Percentiles rank a stretch among this genome's conserved stretches.
These are phyloP conservation scores for Melanotaenia boesemani DNA, from an alignment of 2,797 vertebrate genomes.

Conservation along the genomic window DNA sequence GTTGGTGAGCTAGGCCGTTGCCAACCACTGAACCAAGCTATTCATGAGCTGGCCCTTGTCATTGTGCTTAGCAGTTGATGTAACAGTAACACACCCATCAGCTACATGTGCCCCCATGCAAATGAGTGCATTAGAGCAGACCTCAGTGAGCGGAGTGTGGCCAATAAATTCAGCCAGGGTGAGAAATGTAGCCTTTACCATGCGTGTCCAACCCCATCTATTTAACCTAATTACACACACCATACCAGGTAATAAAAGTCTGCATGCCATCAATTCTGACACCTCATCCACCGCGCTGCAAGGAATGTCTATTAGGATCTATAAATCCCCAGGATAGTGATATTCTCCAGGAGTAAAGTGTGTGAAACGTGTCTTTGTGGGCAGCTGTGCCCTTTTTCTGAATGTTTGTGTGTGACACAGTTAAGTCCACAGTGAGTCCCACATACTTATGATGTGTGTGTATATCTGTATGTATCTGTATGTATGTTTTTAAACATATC, in stretches of 20 bases:
- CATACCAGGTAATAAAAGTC: slow-evolving; percentile 86
- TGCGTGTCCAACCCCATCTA: slow-evolving; percentile 83
- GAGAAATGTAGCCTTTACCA: slow-evolving; percentile 83
- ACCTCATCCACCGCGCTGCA: slow-evolving; percentile 76
- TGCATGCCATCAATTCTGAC: slow-evolving; percentile 85
- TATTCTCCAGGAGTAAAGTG: slow-evolving; percentile 62
- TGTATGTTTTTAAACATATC: slow-evolving; percentile 40
- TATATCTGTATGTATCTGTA: background rate
- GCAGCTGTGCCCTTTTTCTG: slow-evolving; percentile 29
- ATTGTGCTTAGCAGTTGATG: slow-evolving; percentile 74
- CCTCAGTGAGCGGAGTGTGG: slow-evolving; percentile 75
- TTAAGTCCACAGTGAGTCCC: slow-evolving; percentile 36
- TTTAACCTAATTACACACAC: slow-evolving; percentile 87
- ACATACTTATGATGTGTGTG: slow-evolving; percentile 25
- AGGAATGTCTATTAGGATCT: slow-evolving; percentile 79
- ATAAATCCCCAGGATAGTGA: slow-evolving; percentile 76
- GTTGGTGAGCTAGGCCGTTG: slow-evolving; percentile 73
- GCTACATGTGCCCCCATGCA: slow-evolving; percentile 80
- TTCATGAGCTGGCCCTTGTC: slow-evolving; percentile 75
- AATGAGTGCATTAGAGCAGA: slow-evolving; percentile 82
- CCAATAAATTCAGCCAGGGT: slow-evolving; percentile 83
- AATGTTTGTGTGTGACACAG: slow-evolving; percentile 31
- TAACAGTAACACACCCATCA: slow-evolving; percentile 80
- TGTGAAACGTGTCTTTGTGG: slow-evolving; percentile 59
- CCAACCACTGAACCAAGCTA: slow-evolving; percentile 74